Base-by-base conservation (phyloP, 2,888 invertebrate species). In the Digitonthophagus gazella region DNA sequence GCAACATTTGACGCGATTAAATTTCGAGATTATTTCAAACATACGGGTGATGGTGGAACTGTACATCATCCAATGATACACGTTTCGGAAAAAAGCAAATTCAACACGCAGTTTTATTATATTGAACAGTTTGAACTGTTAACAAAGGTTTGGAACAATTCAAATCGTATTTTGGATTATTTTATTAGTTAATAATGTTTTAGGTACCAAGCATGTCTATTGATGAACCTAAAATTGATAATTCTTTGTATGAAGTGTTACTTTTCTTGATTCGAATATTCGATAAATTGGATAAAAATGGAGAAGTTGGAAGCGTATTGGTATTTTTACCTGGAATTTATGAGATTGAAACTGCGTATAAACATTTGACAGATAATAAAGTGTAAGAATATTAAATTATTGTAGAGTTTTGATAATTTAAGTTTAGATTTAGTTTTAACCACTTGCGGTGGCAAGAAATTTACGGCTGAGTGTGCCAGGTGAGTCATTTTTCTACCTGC, bases 261-360 rank as follows among this genome's bases (percentile, higher is more conserved):
- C 73, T 82, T 0, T 80, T 81, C 66, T 79, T 90, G 11, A 83
- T 93, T 16, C 83, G 85, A 68, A 84, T 88, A 1, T 89, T 93
- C 75, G 91, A 93, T 76, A 81, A 80, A 2, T 83, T 93, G 16
- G 93, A 91, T 75, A 79, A 78, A 61, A 76, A 78, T 57, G 66
- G 70, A 0, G 73, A 73, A 1, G 74, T 79, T 20, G 87, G 87
- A 69, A 91, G 94, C 1, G 93, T 96, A 15, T 85, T 98, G 0
- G 88, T 97, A 67, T 98, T 98, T 81, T 81, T 98, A 72, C 97
- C 97, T 0, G 97, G 96, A 61, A 88, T 95, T 66, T 84, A 88
- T 75, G 96, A 96, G 85, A 96, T 96, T 69, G 92, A 93, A 78
- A 88, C 89, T 67, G 83, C 92, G 76, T 87, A 87, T 77, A 84